Conservation (phyloP, 1,140 invertebrate genomes). For the Cyclina sinensis region DNA sequence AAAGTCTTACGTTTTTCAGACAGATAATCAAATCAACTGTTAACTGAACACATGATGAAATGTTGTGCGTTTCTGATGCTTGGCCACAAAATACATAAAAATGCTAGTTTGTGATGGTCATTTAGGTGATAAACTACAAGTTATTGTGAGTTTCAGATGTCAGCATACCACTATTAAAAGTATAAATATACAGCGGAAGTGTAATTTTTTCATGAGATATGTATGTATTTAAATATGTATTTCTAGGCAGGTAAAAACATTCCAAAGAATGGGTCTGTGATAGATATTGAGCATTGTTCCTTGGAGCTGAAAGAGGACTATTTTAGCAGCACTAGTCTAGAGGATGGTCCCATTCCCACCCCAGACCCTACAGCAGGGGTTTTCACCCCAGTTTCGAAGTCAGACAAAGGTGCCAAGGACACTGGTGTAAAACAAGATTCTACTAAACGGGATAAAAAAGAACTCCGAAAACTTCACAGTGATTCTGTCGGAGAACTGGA, state of each 20-base stretch:
- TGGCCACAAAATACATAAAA: too few relatives aligned
- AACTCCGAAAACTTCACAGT: neutral
- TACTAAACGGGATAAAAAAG: neutral
- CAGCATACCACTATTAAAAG: too few relatives aligned
- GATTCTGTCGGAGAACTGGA: constrained; percentile 83
- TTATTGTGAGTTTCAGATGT: too few relatives aligned
- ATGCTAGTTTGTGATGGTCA: too few relatives aligned
- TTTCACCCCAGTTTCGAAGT: neutral
- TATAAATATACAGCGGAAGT: too few relatives aligned
- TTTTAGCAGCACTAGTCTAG: constrained; percentile 43
- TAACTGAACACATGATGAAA: too few relatives aligned
- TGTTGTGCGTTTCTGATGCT: too few relatives aligned
- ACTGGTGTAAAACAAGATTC: neutral
- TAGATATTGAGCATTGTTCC: constrained; percentile 73
- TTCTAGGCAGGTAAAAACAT: constrained; percentile 63
- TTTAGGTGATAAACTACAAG: too few relatives aligned
- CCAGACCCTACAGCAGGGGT: neutral
- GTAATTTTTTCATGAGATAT: too few relatives aligned
- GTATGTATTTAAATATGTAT: too few relatives aligned
- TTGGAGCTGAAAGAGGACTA: constrained; percentile 59
- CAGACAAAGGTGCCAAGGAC: neutral
- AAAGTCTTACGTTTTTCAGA: too few relatives aligned
- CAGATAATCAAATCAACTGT: too few relatives aligned
- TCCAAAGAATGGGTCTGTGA: constrained; percentile 72
- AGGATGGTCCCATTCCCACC: neutral